Evolutionary conservation across 1,140 invertebrate genomes (phyloP), one percentile per base, ranked within the genome.

Genomic region (Caenorhabditis briggsae): DNA sequence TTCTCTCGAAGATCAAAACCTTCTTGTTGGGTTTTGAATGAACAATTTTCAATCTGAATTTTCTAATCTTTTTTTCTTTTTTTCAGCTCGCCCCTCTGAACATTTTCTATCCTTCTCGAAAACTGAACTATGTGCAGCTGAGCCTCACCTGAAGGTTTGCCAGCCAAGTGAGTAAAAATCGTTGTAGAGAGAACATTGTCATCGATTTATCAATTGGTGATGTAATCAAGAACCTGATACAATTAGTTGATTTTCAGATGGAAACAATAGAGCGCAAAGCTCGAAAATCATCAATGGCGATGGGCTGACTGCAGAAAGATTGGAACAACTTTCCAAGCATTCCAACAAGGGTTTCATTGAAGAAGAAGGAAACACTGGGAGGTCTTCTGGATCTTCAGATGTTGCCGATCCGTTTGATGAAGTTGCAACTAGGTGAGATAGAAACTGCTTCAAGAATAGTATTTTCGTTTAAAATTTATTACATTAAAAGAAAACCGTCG

Each of bases 91-190:
- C 2, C 70, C 70, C 18, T 48, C 83, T 50, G 55, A 84, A 16
- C 25, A 33, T 8, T 84, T 84, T 64, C 83, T 84, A 1, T 61
- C 56, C 20, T 70, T 85, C 50, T 65, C 84, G 18, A 85, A 74
- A 58, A 50, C 11, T n/a, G 84, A 85, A 25, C 64, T 85, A 5
- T 85, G 84, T 56, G 65, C 61, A 41, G 64, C 84, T 23, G 84
- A 85, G 56, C 84, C 84, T 25, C 46, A 85, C 56, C 25, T 85
- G 12, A 46, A 25, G 33, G 50, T 58, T 5, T 85, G 84, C 56
- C 84, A 65, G 14, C 12, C 25, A 20, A 61, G 83, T 84, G n/a
- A 46, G 82, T 83, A 58, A 11, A 53, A 53, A 53, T 11, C 50
- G 11, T 16, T 53, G 11, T 2, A 53, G 11, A 14, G 0, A 2